Conservation (phyloP, 2,797 vertebrate genomes). For the Trachurus trachurus region DNA sequence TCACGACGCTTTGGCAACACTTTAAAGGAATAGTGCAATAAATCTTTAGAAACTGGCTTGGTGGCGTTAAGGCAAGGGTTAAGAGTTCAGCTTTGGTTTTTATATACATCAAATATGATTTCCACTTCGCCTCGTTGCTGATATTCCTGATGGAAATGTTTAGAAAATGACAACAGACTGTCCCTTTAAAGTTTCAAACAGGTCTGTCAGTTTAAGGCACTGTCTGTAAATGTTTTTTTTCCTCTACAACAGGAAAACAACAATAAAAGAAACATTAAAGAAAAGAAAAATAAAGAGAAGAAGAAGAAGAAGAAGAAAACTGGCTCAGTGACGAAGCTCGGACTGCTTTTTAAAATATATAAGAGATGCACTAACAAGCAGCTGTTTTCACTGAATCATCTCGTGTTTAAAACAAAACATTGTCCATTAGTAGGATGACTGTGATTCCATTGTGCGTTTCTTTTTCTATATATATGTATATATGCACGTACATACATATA, state of each 20-base stretch:
- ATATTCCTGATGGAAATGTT: conserved; percentile 19
- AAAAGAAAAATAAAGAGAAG: conserved; percentile 22
- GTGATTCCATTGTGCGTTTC: conserved; percentile 47
- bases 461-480: background rate
- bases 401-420: background rate
- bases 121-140: background rate
- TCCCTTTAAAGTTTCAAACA: conserved; percentile 54
- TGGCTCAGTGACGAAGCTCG: conserved; percentile 76
- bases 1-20: conserved; percentile 55
- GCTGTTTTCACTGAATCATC: conserved; percentile 43
- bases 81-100: conserved; percentile 43
- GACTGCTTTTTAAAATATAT: conserved; percentile 58
- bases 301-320: conserved; percentile 14
- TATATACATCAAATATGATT: background rate
- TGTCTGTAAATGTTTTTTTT: conserved; percentile 1
- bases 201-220: conserved; percentile 54
- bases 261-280: conserved; percentile 25
- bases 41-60: conserved; percentile 14
- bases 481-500: background rate
- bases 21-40: conserved; percentile 60
- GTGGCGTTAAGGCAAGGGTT: conserved; percentile 27
- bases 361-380: conserved; percentile 59
- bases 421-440: conserved; percentile 5
- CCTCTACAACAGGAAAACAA: conserved; percentile 43
- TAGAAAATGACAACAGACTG: conserved; percentile 42